Evolutionary conservation across 2,888 invertebrate species (phyloP), one percentile per base, ranked within the genome.

Genomic region (Drosophila sordidula): DNA sequence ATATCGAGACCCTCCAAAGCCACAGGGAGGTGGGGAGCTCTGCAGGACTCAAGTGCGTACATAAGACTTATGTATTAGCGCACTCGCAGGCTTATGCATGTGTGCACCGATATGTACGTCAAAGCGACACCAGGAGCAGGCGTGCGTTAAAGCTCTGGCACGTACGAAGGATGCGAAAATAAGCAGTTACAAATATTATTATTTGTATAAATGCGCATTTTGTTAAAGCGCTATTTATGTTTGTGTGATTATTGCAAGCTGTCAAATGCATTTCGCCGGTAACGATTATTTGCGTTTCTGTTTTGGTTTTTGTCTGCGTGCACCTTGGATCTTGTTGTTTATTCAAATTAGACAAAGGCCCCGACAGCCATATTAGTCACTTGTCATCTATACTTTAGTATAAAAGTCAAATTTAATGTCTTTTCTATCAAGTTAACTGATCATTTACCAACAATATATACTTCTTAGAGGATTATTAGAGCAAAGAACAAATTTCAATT

Each of bases 1-100:
- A 73, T 73, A 78, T 83, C 79, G 85, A 67, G 83, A 72, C 78
- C 68, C 65, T 77, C 69, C 62, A 73, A 78, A 69, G 58, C 22
- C 62, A 58, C 65, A 44, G 50, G 42, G 55, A 25, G 64, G 49
- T 22, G 38, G 56, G 50, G 42, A 39, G 14, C 46, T 41, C 41
- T 38, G 52, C 57, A 70, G 64, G 47, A 75, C 62, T 56, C 51
- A 59, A 52, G 55, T 39, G 56, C 41, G 59, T 64, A 67, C 54
- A 70, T 67, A 57, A 65, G 66, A 47, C 50, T 59, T 38, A 25
- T 63, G n/a, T 38, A 65, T 55, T 49, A 26, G 6, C 34, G 34
- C 32, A 62, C 36, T 36, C 34, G 39, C 42, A 58, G 29, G 36
- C 9, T 32, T 39, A 12, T 38, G 39, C 6, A 39, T 39, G 26